Evolutionary conservation across 1,140 invertebrate species (phyloP).

Genomic region (Zaprionus davidi): DNA sequence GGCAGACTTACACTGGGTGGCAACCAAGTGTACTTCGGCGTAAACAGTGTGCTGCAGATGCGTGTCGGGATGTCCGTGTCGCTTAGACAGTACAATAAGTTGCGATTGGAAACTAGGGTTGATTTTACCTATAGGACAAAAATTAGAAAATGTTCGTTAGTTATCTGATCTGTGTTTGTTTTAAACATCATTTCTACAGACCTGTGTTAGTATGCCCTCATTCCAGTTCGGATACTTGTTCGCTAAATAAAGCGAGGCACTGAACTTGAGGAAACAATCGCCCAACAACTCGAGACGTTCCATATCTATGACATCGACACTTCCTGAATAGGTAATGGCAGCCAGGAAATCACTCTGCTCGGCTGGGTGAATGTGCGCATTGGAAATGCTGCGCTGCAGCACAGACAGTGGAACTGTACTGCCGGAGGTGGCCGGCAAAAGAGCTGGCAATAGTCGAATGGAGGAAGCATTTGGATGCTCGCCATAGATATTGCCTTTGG

Average conservation of each 20-base stretch:
- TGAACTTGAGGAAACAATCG: slow-evolving; percentile 95
- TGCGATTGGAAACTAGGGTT: slow-evolving; percentile 92
- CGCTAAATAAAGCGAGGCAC: slow-evolving; percentile 89
- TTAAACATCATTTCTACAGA: background rate
- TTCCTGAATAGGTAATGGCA: slow-evolving; percentile 89
- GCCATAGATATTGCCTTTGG: slow-evolving; percentile 39
- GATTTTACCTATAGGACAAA: slow-evolving; percentile 86
- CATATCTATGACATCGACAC: slow-evolving; percentile 92
- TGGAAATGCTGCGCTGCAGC: slow-evolving; percentile 46
- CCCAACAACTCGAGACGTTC: slow-evolving; percentile 94
- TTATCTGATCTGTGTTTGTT: background rate
- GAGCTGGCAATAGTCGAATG: slow-evolving; percentile 18
- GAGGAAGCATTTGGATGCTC: background rate
- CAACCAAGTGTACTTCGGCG: slow-evolving; percentile 86
- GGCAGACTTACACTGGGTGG: slow-evolving; percentile 85
- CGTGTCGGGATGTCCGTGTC: slow-evolving; percentile 63
- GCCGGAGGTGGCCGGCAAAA: slow-evolving; percentile 15
- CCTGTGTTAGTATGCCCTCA: slow-evolving; percentile 91
- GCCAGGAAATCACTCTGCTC: slow-evolving; percentile 85
- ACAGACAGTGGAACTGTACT: slow-evolving; percentile 31
- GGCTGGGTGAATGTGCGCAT: slow-evolving; percentile 47
- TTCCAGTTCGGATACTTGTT: slow-evolving; percentile 88
- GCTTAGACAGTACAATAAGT: slow-evolving; percentile 89
- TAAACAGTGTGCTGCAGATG: slow-evolving; percentile 58
- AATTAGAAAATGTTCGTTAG: background rate